Conservation (phyloP, 2,888 invertebrate genomes). For the Tholera decimalis region DNA sequence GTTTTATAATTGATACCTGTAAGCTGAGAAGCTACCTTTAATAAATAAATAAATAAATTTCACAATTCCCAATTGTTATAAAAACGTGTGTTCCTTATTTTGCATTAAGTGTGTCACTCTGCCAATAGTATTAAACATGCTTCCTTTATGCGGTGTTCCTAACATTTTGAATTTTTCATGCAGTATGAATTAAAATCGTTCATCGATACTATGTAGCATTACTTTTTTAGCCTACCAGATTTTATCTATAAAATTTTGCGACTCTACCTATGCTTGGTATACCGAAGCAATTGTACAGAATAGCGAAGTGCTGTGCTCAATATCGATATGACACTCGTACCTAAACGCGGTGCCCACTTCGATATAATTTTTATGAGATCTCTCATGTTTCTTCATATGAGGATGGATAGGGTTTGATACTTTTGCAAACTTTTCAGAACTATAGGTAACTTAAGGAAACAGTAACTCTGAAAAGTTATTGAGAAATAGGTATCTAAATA, state of each 20-base stretch:
- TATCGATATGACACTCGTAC: constrained; percentile 75
- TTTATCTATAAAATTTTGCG: constrained; percentile 24
- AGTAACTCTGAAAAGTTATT: no score
- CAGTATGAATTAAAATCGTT: not conserved
- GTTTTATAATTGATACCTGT: no score
- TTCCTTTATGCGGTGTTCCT: no score
- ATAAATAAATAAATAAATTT: no score
- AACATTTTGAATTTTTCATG: not conserved
- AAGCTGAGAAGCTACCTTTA: no score
- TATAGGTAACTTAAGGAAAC: not conserved
- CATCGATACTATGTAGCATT: not conserved
- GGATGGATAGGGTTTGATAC: constrained; percentile 53
- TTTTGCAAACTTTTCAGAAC: constrained; percentile 14
- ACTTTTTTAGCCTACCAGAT: constrained; percentile 9
- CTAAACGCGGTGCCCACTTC: constrained; percentile 64
- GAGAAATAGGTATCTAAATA: no score
- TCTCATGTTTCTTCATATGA: constrained; percentile 50
- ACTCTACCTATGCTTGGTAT: constrained; percentile 21
- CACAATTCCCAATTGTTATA: no score
- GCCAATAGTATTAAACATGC: no score
- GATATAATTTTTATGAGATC: constrained; percentile 82
- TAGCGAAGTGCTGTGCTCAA: constrained; percentile 61
- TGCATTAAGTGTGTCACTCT: no score
- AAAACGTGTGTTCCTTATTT: no score
- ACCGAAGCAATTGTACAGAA: constrained; percentile 48